Evolutionary conservation across 2,113 vertebrate species (phyloP), one percentile per base, ranked within the genome.

Genomic region (Dunckerocampus dactyliophorus): DNA sequence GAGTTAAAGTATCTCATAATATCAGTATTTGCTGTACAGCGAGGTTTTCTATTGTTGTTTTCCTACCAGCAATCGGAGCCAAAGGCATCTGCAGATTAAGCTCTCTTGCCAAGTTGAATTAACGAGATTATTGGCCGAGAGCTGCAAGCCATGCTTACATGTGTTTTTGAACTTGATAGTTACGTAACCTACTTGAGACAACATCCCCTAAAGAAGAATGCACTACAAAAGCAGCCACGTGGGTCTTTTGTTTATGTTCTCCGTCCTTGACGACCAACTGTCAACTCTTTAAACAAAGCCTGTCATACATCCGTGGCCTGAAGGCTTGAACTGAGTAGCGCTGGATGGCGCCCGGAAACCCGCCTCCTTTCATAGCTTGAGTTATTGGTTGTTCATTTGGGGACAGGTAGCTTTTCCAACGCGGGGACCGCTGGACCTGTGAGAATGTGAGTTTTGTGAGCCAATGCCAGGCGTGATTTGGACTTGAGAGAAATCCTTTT

Each of bases 241-340:
- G 62, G 57, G 74, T 78, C 67, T 75, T 71, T 71, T 71, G 76
- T 80, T 77, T 82, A 66, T 60, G 39, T 62, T 75, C 67, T 39
- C 24, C 43, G 52, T 59, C 45, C 28, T 61, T 19, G 13, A 66
- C 21, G 12, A 60, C 58, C 70, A 80, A 75, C 72, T 72, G 59
- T 74, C 76, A 75, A 22, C 64, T 77, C 62, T 79, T 66, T 34
- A 34, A 37, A 19, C n/a, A 11, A 31, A 31, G 51, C 15, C 2
- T 22, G 15, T 69, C 63, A 77, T 65, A 50, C 28, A 42, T 53
- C 24, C 51, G 63, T 69, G 1, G 63, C 75, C 70, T 52, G 51
- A 3, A 65, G 75, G 61, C 48, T 50, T 56, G n/a, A 46, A 56
- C 55, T 28, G 59, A 77, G 55, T 60, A 47, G 65, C 51, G 16